These are phyloP conservation scores for Motacilla alba DNA, from an alignment of 2,113 vertebrate species.

Conservation along the genomic window DNA sequence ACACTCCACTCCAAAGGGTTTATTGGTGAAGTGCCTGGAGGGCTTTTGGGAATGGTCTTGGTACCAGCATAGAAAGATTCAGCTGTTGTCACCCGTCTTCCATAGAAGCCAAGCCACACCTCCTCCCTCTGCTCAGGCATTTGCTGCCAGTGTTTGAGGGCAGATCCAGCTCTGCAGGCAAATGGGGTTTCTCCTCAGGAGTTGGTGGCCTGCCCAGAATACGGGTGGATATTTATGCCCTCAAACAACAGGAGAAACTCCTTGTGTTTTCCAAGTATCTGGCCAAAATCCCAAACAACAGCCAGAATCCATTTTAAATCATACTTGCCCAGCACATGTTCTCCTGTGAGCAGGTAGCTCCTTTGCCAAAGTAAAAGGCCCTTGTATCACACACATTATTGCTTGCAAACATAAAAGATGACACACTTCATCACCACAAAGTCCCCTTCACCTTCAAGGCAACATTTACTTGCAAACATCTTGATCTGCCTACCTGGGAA, in stretches of 20 bases:
- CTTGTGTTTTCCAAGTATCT: neutral
- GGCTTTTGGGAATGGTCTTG: neutral
- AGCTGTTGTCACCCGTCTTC: neutral
- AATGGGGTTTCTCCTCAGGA: neutral
- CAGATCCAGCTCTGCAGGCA: neutral
- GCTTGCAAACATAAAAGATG: neutral
- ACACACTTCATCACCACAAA: neutral
- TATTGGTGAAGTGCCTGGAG: neutral
- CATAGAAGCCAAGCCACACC: neutral
- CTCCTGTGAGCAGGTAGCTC: neutral
- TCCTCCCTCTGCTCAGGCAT: neutral
- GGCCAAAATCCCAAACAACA: neutral
- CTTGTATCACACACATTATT: neutral
- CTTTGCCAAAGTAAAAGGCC: neutral
- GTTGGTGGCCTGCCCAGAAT: conserved; percentile 12
- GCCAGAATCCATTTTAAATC: neutral
- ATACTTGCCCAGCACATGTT: accelerated
- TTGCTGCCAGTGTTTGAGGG: neutral
- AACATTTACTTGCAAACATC: neutral
- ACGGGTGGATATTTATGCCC: neutral
- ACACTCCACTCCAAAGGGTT: neutral
- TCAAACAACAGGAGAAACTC: neutral
- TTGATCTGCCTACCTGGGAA: conserved; percentile 79
- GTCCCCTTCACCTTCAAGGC: neutral
- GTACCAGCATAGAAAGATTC: neutral